Evolutionary conservation across 1,140 invertebrate species (phyloP).

Genomic region (Monochamus saltuarius): DNA sequence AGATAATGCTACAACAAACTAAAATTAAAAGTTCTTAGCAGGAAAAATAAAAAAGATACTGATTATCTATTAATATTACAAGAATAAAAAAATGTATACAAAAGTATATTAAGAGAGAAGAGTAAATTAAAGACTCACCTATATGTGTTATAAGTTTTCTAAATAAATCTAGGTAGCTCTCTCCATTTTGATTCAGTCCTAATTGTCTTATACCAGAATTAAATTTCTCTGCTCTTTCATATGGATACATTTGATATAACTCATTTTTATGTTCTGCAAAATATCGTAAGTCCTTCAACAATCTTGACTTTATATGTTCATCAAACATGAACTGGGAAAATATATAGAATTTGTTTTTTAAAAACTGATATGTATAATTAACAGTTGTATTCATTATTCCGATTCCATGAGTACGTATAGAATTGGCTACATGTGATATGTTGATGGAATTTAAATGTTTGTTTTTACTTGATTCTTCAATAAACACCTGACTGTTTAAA

Average conservation of each 20-base stretch:
- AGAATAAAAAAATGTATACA: neutral
- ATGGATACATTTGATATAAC: slow-evolving; percentile 69
- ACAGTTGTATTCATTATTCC: slow-evolving; percentile 98
- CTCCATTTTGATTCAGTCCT: slow-evolving; percentile 78
- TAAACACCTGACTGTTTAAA: slow-evolving; percentile 95
- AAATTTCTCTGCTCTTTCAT: slow-evolving; percentile 93
- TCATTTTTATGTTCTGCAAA: slow-evolving; percentile 63
- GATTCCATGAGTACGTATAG: slow-evolving; percentile 94
- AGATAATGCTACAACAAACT: no score
- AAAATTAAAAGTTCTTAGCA: no score
- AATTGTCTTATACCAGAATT: slow-evolving; percentile 89
- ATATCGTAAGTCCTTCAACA: slow-evolving; percentile 86
- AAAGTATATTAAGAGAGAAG: neutral
- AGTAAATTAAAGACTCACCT: slow-evolving; percentile 54
- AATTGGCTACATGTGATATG: slow-evolving; percentile 95
- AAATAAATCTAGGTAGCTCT: slow-evolving; percentile 92
- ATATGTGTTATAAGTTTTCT: slow-evolving; percentile 90
- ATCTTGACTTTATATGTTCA: slow-evolving; percentile 95
- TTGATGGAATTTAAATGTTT: slow-evolving; percentile 96
- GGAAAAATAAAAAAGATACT: no score
- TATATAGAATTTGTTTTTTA: slow-evolving; percentile 89
- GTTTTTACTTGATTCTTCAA: slow-evolving; percentile 88
- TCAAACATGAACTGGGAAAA: slow-evolving; percentile 99
- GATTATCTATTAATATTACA: neutral
- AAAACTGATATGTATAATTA: slow-evolving; percentile 96